Evolutionary conservation across 2,113 vertebrate species (phyloP).

Genomic region (Alaudala cheleensis): DNA sequence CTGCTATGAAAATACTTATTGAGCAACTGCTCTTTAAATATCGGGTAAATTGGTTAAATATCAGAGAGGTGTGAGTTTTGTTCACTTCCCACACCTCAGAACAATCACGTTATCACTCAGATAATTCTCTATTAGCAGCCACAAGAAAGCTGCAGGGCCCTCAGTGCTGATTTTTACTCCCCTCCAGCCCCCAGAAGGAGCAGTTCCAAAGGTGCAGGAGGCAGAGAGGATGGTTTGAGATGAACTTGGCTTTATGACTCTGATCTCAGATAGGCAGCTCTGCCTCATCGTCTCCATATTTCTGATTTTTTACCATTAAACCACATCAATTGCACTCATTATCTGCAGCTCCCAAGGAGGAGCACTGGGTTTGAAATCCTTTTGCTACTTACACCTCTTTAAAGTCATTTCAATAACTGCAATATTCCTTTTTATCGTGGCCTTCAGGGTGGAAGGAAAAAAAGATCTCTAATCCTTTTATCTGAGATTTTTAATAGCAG

Average conservation of each 20-base stretch:
- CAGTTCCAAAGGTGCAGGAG: neutral
- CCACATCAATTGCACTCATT: neutral
- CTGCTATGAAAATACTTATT: neutral
- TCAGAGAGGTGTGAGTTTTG: neutral
- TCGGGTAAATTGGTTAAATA: neutral
- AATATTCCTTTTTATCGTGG: neutral
- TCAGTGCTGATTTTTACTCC: neutral
- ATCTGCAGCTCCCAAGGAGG: neutral
- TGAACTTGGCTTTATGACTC: neutral
- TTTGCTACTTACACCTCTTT: neutral
- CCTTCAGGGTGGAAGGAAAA: neutral
- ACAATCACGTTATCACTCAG: neutral
- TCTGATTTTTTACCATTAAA: neutral
- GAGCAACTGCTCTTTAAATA: neutral
- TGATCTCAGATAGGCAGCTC: neutral
- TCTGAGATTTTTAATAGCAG: neutral
- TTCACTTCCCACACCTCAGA: neutral
- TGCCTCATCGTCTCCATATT: neutral
- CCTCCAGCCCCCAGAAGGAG: neutral
- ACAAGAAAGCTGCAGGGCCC: neutral
- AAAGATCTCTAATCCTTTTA: neutral
- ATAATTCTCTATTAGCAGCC: neutral
- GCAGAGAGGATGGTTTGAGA: neutral
- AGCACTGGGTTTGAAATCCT: neutral
- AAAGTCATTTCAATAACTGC: neutral